Percentiles rank a stretch among this genome's conserved stretches.
phyloP scores from a whole-genome alignment of 2,888 invertebrate genomes.

The Noctua comes region DNA sequence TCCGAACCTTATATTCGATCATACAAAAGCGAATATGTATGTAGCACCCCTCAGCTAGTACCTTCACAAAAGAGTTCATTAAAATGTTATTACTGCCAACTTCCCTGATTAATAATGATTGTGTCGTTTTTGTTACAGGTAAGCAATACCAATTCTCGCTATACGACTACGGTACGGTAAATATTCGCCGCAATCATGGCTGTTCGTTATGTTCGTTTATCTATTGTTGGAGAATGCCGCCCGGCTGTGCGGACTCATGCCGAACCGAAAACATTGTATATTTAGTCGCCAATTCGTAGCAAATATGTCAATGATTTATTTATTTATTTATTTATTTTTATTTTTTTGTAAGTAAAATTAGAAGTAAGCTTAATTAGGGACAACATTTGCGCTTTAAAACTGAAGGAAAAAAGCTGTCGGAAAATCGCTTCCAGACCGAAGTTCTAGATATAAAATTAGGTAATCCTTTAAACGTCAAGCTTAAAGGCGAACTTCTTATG shows the following conservation, averaged over 20 bases:
- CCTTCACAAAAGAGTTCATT: slow-evolving; percentile 25
- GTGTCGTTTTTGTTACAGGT: slow-evolving; percentile 72
- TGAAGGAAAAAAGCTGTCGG: slow-evolving; percentile 17
- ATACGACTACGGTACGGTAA: slow-evolving; percentile 47
- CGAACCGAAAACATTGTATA: neutral
- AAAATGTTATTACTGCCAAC: slow-evolving; percentile 43
- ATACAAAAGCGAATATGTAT: neutral
- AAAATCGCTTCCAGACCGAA: slow-evolving; percentile 26
- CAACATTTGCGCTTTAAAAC: slow-evolving; percentile 31
- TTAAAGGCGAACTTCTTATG: slow-evolving; percentile 29
- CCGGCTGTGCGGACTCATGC: neutral
- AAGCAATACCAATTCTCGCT: slow-evolving; percentile 61
- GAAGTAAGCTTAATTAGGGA: neutral
- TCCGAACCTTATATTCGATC: too few relatives aligned
- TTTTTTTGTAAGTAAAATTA: too few relatives aligned
- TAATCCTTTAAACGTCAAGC: slow-evolving; percentile 51
- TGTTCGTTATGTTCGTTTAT: neutral
- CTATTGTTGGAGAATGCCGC: neutral
- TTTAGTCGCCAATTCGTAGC: slow-evolving; percentile 8
- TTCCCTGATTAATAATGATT: slow-evolving; percentile 58
- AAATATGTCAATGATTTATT: neutral
- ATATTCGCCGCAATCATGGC: slow-evolving; percentile 47
- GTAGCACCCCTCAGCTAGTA: neutral
- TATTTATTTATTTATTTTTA: too few relatives aligned
- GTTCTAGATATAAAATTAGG: slow-evolving; percentile 44